Conservation (phyloP, 2,113 vertebrate genomes). For the Cyanoramphus novaezelandiae region DNA sequence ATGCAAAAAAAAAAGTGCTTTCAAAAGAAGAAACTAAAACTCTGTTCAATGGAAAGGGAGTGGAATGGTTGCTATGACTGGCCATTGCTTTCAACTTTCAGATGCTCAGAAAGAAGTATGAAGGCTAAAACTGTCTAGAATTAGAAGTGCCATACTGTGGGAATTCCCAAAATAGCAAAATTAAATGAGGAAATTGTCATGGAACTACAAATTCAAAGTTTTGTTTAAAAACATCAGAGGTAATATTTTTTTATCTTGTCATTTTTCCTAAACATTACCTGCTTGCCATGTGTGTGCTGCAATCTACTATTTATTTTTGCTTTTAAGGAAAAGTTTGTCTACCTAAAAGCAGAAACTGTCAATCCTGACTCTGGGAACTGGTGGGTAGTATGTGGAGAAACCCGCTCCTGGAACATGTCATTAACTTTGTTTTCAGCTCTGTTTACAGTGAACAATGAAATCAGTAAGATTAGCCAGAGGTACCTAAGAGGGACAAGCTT, state of each 20-base stretch:
- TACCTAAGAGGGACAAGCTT: background rate
- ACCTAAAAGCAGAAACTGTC: background rate
- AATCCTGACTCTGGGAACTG: background rate
- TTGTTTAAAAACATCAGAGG: background rate
- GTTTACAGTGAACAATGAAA: background rate
- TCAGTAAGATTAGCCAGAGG: background rate
- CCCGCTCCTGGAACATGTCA: background rate
- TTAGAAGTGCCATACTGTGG: background rate
- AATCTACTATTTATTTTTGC: background rate
- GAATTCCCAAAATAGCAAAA: background rate
- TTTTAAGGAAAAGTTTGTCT: background rate
- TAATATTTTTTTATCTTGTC: background rate
- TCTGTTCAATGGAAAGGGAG: background rate
- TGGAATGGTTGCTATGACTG: background rate
- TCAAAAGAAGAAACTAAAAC: background rate
- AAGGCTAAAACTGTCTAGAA: background rate
- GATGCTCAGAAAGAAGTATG: background rate
- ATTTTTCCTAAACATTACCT: background rate
- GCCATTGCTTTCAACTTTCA: background rate
- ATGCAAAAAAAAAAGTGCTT: rapidly evolving
- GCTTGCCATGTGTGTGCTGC: background rate
- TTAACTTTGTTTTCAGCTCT: background rate
- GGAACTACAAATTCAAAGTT: background rate
- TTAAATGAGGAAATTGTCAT: background rate
- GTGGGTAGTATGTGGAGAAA: background rate